These are phyloP conservation scores for Adineta ricciae DNA, from an alignment of 2,888 invertebrate genomes.

Conservation along the genomic window DNA sequence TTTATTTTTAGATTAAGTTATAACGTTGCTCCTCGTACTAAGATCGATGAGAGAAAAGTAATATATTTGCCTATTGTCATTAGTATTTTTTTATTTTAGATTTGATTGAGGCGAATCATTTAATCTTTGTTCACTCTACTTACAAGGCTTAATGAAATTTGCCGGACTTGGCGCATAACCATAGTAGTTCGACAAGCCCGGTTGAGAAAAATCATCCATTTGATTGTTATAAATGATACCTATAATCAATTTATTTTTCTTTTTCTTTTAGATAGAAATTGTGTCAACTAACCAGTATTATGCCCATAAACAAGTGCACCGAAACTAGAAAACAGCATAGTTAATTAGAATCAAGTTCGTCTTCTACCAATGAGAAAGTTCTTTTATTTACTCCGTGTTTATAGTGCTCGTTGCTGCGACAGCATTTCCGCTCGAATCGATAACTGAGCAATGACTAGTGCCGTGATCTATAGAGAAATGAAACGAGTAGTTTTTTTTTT, in stretches of 20 bases:
- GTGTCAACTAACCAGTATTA: slow-evolving; percentile 53
- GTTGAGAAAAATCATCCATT: slow-evolving; percentile 70
- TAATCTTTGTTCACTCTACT: too few relatives aligned
- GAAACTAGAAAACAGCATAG: slow-evolving; percentile 57
- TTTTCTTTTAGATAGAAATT: slow-evolving; percentile 45
- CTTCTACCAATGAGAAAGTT: not conserved
- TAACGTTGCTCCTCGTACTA: too few relatives aligned
- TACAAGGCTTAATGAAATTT: slow-evolving; percentile 67
- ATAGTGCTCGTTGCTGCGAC: slow-evolving; percentile 46
- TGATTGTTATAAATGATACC: slow-evolving; percentile 83
- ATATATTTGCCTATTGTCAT: too few relatives aligned
- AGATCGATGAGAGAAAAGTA: too few relatives aligned
- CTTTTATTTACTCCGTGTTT: slow-evolving; percentile 43
- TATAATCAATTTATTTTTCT: slow-evolving; percentile 49
- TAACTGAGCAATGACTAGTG: slow-evolving; percentile 44
- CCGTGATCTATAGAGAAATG: slow-evolving; percentile 36
- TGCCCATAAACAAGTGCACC: slow-evolving; percentile 58
- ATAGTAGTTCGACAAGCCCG: slow-evolving; percentile 39
- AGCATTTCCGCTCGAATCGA: slow-evolving; percentile 44
- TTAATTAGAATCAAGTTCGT: not conserved
- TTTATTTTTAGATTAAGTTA: too few relatives aligned
- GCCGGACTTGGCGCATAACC: slow-evolving; percentile 62
- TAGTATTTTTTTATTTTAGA: too few relatives aligned
- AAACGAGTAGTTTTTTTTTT: too few relatives aligned
- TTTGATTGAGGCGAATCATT: too few relatives aligned